phyloP scores from a whole-genome alignment of 2,797 vertebrate species.

The Limosa lapponica region DNA sequence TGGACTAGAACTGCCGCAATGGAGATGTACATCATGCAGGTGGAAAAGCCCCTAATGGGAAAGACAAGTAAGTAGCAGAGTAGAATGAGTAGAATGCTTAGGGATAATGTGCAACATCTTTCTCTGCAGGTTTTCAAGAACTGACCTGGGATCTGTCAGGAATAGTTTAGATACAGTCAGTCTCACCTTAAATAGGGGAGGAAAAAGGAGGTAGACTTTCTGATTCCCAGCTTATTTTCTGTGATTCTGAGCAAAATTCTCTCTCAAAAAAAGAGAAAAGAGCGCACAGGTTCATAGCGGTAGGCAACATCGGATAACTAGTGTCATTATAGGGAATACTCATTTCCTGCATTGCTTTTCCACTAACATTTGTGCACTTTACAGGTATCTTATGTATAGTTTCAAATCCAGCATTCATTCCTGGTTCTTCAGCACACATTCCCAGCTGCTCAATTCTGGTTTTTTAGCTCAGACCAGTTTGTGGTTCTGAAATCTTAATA shows the following conservation, averaged over 20 bases:
- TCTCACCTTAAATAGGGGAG: background rate
- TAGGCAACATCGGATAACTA: background rate
- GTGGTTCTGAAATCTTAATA: background rate
- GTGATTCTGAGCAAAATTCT: background rate
- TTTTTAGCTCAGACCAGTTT: background rate
- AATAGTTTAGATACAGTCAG: background rate
- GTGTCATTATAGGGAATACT: background rate
- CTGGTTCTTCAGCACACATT: background rate
- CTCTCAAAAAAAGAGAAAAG: accelerated
- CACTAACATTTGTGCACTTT: background rate
- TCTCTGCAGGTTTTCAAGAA: background rate
- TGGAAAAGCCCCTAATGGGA: background rate
- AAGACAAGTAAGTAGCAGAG: background rate
- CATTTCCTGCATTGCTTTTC: background rate
- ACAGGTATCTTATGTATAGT: background rate
- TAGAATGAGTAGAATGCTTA: background rate
- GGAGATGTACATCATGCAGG: background rate
- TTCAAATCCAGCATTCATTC: background rate
- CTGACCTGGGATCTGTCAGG: background rate
- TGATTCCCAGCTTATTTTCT: background rate
- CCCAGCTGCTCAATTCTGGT: background rate
- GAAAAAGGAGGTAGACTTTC: background rate
- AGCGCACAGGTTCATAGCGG: background rate
- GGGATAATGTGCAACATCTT: background rate
- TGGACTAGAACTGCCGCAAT: background rate